Base-by-base conservation (phyloP, 2,888 invertebrate species). In the Deilephila elpenor region DNA sequence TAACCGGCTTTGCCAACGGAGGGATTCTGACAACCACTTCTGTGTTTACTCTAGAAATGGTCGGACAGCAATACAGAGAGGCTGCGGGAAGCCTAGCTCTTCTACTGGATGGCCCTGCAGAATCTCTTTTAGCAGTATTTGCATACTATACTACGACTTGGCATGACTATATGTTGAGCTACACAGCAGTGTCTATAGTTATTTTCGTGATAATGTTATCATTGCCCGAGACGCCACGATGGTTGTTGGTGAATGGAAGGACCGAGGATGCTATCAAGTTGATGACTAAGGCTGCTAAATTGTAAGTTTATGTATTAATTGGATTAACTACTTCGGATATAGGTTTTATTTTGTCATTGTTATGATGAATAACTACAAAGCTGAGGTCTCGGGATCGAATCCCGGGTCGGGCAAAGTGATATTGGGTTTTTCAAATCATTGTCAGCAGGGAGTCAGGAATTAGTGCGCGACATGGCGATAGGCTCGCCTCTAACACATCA, bases 1-100 rank as follows among this genome's bases (percentile, higher is more conserved):
- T 97, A 19, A 95, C 96, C 11, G 97, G 97, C 0, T 85, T 96
- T 60, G 96, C 96, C 1, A 96, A 96, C 6, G 97, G 97, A 61
- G 98, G 97, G 11, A 96, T 96, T 0, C 96, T 97, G 95, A 95
- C 97, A 19, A 78, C 87, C 5, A 84, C 86, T 19, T 74, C 87
- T 44, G 88, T 92, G 0, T 88, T 96, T 14, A 90, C 95, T 1
- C 95, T 96, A 91, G 96, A 96, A 85, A 86, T 96, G 11, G 91
- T 96, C 59, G 96, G 96, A 1, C 88, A 90, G 0, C 86, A 88
- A 62, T 85, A 91, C 32, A 91, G 95, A 59, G 95, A 95, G 67
- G 70, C 83, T 0, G 86, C 84, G 37, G 87, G 85, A 29, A 78
- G 84, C 3, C 64, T 81, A 3, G 74, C 78, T 4, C 74, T 86